Percentiles rank a stretch among this genome's conserved stretches.
Conservation (phyloP, 2,888 invertebrate genomes). For the Microplitis deprimator region DNA sequence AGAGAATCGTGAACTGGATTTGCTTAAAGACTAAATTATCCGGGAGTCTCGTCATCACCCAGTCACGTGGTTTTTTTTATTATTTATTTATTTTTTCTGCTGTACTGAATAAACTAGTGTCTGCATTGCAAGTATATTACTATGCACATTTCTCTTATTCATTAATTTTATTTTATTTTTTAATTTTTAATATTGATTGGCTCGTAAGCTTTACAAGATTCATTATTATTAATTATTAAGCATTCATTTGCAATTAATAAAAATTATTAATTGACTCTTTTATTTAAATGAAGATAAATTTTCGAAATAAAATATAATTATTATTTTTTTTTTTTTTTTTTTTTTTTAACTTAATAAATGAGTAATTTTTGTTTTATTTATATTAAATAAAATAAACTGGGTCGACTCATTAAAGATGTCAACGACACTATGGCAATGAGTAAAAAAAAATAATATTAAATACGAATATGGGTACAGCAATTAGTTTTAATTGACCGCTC, state of each 20-base stretch:
- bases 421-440: constrained; percentile 2
- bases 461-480: constrained; percentile 21
- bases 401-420: background rate
- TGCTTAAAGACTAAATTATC: background rate
- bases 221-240: background rate
- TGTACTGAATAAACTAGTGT: background rate
- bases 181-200: background rate
- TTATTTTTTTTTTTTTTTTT: background rate
- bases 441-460: constrained; percentile 11
- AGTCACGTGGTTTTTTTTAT: background rate
- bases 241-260: background rate
- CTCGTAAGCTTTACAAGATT: background rate
- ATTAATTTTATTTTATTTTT: background rate
- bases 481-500: constrained; percentile 26
- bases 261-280: background rate
- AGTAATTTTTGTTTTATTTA: background rate
- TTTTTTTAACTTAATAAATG: background rate
- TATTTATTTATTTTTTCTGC: background rate
- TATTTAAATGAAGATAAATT: background rate
- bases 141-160: background rate
- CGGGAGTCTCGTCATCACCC: background rate
- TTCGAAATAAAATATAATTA: background rate
- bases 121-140: background rate
- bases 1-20: background rate
- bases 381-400: background rate